A percentile compares a stretch with the other conserved stretches of the same genome.
These are phyloP conservation scores for Cyphomyrus plagiostoma DNA, from an alignment of 2,113 vertebrate genomes.

Conservation along the genomic window DNA sequence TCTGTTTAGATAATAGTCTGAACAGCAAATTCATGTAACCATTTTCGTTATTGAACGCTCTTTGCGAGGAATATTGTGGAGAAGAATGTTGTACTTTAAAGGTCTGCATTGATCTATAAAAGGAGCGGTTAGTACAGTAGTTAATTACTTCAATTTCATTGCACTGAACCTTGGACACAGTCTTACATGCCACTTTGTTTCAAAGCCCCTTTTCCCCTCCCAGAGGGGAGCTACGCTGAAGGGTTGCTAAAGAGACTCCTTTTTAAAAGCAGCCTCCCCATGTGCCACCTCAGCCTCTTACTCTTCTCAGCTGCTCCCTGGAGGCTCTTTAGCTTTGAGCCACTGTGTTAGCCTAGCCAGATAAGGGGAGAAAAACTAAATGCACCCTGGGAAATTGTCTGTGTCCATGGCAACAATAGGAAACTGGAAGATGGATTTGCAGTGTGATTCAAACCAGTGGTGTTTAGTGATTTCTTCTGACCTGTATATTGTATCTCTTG, in stretches of 20 bases:
- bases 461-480: conserved; percentile 31
- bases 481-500: conserved; percentile 31
- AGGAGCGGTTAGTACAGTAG: not conserved
- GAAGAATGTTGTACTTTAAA: not conserved
- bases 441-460: conserved; percentile 43
- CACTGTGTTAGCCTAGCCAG: conserved; percentile 32
- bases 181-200: conserved; percentile 16
- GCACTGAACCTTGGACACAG: not conserved
- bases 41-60: not conserved
- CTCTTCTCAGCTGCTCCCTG: conserved; percentile 31
- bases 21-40: not conserved
- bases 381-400: conserved; percentile 44
- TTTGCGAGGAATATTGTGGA: not conserved
- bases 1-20: not conserved
- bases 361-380: conserved; percentile 23
- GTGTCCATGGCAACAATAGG: conserved; percentile 51
- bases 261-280: conserved; percentile 23
- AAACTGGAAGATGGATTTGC: conserved; percentile 47
- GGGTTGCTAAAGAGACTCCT: conserved; percentile 40
- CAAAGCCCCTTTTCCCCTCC: conserved; percentile 18
- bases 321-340: conserved; percentile 44
- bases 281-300: conserved; percentile 13
- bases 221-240: conserved; percentile 12
- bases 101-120: not conserved
- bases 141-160: not conserved